A percentile compares a stretch with the other conserved stretches of the same genome.
phyloP scores from a whole-genome alignment of 2,888 invertebrate species.

The Furcula furcula region DNA sequence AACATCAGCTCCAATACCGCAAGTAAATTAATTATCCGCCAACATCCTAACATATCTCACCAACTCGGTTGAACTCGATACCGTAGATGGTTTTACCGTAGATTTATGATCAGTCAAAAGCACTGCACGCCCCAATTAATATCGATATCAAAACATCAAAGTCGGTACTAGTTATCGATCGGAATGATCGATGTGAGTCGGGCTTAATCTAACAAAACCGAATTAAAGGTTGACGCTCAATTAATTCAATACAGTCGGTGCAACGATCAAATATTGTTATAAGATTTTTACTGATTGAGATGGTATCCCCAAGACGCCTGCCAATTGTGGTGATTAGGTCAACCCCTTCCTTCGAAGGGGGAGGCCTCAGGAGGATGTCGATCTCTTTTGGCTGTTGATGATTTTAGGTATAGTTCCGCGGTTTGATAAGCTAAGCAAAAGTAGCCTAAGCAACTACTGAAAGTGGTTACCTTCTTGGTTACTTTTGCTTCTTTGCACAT shows the following conservation, averaged over 20 bases:
- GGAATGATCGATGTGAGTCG: conserved; percentile 55
- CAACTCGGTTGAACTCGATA: neutral
- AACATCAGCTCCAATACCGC: neutral
- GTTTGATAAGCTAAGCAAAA: too few relatives aligned
- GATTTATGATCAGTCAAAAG: conserved; percentile 49
- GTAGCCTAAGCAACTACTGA: too few relatives aligned
- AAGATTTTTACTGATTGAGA: too few relatives aligned
- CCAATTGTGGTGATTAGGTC: too few relatives aligned
- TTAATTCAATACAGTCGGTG: conserved; percentile 28
- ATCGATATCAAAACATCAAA: conserved; percentile 55
- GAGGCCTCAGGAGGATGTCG: too few relatives aligned
- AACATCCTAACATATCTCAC: neutral
- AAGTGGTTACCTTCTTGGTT: too few relatives aligned
- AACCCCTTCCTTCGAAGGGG: too few relatives aligned
- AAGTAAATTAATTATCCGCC: neutral
- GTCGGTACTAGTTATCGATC: conserved; percentile 45
- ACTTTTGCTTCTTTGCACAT: too few relatives aligned
- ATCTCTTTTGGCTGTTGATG: too few relatives aligned
- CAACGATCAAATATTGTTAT: too few relatives aligned
- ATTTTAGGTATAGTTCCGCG: too few relatives aligned
- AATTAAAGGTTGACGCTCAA: conserved; percentile 37
- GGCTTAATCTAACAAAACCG: conserved; percentile 39
- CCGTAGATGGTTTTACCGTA: conserved; percentile 21
- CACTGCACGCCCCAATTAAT: conserved; percentile 49
- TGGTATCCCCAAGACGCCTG: too few relatives aligned